Evolutionary conservation across 2,113 vertebrate genomes (phyloP).

Genomic region (Hipposideros armiger): DNA sequence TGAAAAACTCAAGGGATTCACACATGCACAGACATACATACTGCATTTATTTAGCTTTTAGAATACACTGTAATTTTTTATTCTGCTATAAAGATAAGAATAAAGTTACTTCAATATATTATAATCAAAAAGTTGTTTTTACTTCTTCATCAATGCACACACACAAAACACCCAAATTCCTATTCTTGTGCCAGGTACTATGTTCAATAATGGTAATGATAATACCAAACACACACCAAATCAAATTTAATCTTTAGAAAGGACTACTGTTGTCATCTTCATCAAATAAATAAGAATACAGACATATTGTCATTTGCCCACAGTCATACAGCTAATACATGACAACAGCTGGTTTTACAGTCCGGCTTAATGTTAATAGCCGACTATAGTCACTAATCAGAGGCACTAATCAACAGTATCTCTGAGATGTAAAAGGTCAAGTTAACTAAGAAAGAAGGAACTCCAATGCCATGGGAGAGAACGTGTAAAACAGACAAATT

Average conservation of each 20-base stretch:
- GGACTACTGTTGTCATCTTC: background rate
- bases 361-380: background rate
- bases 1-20: background rate
- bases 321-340: background rate
- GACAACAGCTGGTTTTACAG: background rate
- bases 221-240: background rate
- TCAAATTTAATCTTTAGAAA: conserved; percentile 13
- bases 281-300: background rate
- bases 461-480: background rate
- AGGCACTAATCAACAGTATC: background rate
- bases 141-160: background rate
- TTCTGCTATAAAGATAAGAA: background rate
- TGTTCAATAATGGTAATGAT: background rate
- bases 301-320: background rate
- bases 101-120: background rate
- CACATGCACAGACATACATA: background rate
- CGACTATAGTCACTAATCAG: background rate
- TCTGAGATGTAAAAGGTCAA: background rate
- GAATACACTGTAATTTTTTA: background rate
- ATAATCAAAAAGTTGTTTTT: conserved; percentile 4
- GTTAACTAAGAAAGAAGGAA: background rate
- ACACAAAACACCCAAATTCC: background rate
- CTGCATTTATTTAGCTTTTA: background rate
- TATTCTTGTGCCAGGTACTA: background rate
- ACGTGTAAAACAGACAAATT: background rate